phyloP scores from a whole-genome alignment of 2,888 invertebrate species.

The Steinernema scapterisci region DNA sequence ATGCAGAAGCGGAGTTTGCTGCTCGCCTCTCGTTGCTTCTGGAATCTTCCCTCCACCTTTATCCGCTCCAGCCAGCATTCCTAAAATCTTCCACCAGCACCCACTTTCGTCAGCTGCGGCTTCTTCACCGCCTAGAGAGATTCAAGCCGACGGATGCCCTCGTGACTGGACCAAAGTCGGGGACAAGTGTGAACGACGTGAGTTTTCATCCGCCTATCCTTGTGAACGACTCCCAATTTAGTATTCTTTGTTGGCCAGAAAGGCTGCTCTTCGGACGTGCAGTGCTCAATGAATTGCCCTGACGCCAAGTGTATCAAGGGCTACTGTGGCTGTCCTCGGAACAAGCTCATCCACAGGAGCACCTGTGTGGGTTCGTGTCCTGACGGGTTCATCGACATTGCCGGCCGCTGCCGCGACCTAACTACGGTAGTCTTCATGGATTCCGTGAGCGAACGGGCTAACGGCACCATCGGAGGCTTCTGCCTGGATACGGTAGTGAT shows the following conservation, averaged over 20 bases:
- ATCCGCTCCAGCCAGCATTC: no score
- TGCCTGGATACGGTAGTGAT: constrained; percentile 63
- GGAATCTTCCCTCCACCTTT: constrained; percentile 16
- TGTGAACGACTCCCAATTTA: constrained; percentile 33
- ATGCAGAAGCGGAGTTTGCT: not conserved
- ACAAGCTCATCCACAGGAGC: constrained; percentile 59
- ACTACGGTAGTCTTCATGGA: constrained; percentile 67
- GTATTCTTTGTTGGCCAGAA: constrained; percentile 66
- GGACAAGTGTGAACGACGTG: constrained; percentile 25
- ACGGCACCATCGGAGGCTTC: constrained; percentile 66
- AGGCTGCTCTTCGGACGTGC: constrained; percentile 63
- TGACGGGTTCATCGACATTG: constrained; percentile 66
- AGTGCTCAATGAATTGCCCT: constrained; percentile 57
- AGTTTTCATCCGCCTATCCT: not conserved
- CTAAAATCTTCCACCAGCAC: not conserved
- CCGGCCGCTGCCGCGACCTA: constrained; percentile 66
- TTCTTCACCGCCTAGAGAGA: not conserved
- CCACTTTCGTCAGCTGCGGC: not conserved
- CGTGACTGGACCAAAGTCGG: constrained; percentile 17
- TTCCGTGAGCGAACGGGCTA: constrained; percentile 65
- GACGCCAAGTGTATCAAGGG: constrained; percentile 60
- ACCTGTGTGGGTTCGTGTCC: constrained; percentile 62
- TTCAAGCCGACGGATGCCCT: constrained; percentile 29
- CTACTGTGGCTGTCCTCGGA: constrained; percentile 62
- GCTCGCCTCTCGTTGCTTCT: not conserved